Evolutionary conservation across 2,888 invertebrate genomes (phyloP), one percentile per base, ranked within the genome.

Genomic region (Lacanobia oleracea): DNA sequence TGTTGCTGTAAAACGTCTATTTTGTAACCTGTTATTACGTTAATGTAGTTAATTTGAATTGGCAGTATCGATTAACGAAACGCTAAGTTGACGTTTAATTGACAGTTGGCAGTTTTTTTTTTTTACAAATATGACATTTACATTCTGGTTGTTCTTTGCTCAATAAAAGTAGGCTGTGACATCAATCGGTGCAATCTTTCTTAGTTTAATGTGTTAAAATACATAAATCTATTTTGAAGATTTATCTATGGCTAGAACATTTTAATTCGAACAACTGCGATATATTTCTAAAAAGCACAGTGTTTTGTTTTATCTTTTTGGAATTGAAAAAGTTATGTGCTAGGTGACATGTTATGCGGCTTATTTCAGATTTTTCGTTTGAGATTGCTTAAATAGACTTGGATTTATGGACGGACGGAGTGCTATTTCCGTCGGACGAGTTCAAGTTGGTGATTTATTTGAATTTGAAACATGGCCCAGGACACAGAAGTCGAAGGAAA

Each of bases 341-440:
- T 88, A 91, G 88, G 88, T 90, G 92, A 91, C 90, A 90, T 91
- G 91, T 90, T 92, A 91, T 91, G 91, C 89, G 91, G 90, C 88
- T 93, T 93, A 94, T 94, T 94, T 94, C 90, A 92, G 94, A 95
- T 94, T 94, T 94, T 95, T 95, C 93, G 91, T 94, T 93, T 89
- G 91, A 93, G 93, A 93, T 94, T 92, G 92, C 92, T 93, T 95
- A 95, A 96, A 96, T 95, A 95, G 96, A 95, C 92, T 90, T 87
- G 91, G 92, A 96, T 95, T 96, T 95, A 96, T 95, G 94, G 91
- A 91, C 92, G 91, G 91, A 88, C 93, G 91, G 93, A 94, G 94
- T 93, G 94, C 93, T 96, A 96, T 96, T 95, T 95, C 95, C 95
- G 95, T 94, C 92, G 89, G 93, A 91, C 92, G 92, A 93, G 91